Percentiles rank a stretch among this genome's conserved stretches.
phyloP scores from a whole-genome alignment of 2,113 vertebrate genomes.

The Spilogale gracilis region DNA sequence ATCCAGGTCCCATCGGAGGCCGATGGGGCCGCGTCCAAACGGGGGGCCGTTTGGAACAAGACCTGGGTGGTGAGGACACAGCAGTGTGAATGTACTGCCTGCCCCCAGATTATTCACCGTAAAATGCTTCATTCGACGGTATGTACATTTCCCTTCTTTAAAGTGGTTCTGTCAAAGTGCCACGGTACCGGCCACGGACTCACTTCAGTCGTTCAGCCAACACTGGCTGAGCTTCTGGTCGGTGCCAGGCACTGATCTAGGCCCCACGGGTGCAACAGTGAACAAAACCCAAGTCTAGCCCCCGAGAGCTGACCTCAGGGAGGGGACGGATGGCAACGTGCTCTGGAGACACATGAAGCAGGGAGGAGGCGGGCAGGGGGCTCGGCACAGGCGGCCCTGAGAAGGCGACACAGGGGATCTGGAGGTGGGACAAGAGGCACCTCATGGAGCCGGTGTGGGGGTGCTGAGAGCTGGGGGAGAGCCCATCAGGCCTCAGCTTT shows the following conservation, averaged over 20 bases:
- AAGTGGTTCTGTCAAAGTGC: background rate
- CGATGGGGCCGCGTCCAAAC: background rate
- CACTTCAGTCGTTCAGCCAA: rapidly evolving
- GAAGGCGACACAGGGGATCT: background rate
- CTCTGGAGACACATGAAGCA: background rate
- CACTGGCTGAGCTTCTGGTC: background rate
- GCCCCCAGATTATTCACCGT: rapidly evolving
- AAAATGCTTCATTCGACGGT: background rate
- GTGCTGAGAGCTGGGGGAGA: background rate
- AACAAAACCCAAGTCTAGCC: too few relatives aligned
- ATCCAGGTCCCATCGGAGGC: background rate
- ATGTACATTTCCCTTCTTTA: background rate
- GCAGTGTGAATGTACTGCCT: rapidly evolving
- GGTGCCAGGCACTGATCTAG: background rate
- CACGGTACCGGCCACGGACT: background rate
- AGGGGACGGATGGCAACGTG: rapidly evolving
- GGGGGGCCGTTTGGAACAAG: background rate
- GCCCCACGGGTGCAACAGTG: background rate
- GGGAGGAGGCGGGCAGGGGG: background rate
- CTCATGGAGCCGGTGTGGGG: background rate
- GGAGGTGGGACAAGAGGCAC: background rate
- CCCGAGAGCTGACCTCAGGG: background rate
- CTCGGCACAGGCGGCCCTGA: background rate
- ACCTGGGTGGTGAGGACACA: rapidly evolving
- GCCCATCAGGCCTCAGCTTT: background rate